phyloP scores from a whole-genome alignment of 2,888 invertebrate genomes.

The Pimpla rufipes region DNA sequence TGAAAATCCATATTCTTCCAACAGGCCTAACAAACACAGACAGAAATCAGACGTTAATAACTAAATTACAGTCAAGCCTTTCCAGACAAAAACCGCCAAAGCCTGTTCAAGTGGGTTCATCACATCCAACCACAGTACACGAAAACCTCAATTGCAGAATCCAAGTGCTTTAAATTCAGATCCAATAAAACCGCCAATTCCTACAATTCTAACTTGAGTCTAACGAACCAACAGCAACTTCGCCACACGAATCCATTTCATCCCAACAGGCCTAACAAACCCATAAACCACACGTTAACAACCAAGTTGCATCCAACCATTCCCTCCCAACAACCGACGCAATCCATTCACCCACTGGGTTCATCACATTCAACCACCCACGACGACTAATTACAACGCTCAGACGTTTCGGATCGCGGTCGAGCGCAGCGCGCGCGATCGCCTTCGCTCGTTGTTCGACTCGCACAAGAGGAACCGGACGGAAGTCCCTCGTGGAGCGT shows the following conservation, averaged over 20 bases:
- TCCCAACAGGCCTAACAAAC: background rate
- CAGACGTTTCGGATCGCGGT: conserved; percentile 32
- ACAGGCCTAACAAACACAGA: too few species aligned
- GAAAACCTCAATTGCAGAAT: background rate
- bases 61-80: too few species aligned
- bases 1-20: too few species aligned
- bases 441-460: conserved; percentile 46
- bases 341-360: conserved; percentile 48
- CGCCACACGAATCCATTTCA: background rate
- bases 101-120: too few species aligned
- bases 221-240: background rate
- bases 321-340: background rate
- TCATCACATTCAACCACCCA: conserved; percentile 51
- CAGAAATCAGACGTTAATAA: too few species aligned
- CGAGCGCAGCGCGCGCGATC: conserved; percentile 21
- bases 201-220: background rate
- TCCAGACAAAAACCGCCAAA: too few species aligned
- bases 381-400: conserved; percentile 61
- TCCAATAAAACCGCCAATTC: too few species aligned
- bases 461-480: conserved; percentile 59
- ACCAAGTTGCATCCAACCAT: conserved; percentile 34
- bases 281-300: background rate
- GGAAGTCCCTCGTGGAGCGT: conserved; percentile 61
- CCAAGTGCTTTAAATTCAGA: too few species aligned
- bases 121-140: too few species aligned